Evolutionary conservation across 2,113 vertebrate species (phyloP).

Genomic region (Varanus komodoensis): DNA sequence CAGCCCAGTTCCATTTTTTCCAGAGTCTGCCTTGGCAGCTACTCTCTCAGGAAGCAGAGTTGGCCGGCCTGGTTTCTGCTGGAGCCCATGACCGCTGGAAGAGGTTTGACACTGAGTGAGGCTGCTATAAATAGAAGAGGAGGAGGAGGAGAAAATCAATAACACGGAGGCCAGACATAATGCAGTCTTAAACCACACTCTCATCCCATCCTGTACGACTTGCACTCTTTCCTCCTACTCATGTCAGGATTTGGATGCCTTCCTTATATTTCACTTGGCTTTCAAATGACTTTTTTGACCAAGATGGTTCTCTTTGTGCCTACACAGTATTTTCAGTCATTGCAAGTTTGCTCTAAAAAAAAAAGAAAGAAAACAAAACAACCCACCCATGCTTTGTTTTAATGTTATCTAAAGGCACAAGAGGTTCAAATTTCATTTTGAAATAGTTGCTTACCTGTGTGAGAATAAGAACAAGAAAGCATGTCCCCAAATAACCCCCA

Average conservation of each 20-base stretch:
- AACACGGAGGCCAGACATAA: not conserved
- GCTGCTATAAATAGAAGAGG: slow-evolving; percentile 30
- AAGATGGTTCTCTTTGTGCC: not conserved
- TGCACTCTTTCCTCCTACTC: not conserved
- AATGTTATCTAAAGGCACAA: not conserved
- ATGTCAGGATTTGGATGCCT: not conserved
- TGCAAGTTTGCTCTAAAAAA: not conserved
- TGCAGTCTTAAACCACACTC: slow-evolving; percentile 8
- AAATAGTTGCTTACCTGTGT: not conserved
- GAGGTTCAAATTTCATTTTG: not conserved
- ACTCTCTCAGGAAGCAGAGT: not conserved
- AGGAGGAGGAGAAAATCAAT: slow-evolving; percentile 14
- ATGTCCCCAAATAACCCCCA: slow-evolving; percentile 7
- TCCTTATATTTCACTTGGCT: not conserved
- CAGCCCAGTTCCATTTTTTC: not conserved
- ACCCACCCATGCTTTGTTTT: not conserved
- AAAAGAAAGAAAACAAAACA: not conserved
- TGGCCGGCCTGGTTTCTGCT: not conserved
- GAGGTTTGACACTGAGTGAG: slow-evolving; percentile 14
- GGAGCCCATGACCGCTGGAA: slow-evolving; percentile 4
- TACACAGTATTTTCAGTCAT: slow-evolving; percentile 2
- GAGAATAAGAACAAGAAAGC: not conserved
- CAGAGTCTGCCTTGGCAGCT: not conserved
- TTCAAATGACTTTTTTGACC: not conserved
- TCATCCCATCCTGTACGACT: not conserved